Percentiles rank a stretch among this genome's conserved stretches.
These are phyloP conservation scores for Leptodactylus fuscus DNA, from an alignment of 2,113 vertebrate genomes.

Conservation along the genomic window DNA sequence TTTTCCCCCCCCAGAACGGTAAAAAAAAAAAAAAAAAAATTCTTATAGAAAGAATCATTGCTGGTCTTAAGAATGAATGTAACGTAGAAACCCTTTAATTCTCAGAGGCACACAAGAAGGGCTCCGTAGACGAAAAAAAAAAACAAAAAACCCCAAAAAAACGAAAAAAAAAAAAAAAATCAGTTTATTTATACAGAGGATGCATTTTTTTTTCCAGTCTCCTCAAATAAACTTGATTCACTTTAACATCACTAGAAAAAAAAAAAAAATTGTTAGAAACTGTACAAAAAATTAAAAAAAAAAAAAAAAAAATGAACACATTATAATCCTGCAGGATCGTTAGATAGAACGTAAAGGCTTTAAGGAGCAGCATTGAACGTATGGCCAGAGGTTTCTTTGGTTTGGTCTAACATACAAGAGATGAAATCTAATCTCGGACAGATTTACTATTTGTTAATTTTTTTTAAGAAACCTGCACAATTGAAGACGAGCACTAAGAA, in stretches of 20 bases:
- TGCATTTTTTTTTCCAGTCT: conserved; percentile 69
- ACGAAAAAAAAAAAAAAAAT: conserved; percentile 81
- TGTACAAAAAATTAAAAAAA: conserved; percentile 82
- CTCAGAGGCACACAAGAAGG: conserved; percentile 96
- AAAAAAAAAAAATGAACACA: conserved; percentile 79
- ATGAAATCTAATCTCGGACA: conserved; percentile 84
- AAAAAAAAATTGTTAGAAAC: conserved; percentile 89
- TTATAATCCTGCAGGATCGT: conserved; percentile 86
- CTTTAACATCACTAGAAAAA: conserved; percentile 86
- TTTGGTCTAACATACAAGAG: conserved; percentile 89
- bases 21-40: conserved; percentile 89
- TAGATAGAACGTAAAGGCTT: conserved; percentile 96
- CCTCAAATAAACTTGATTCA: conserved; percentile 89
- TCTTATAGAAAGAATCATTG: conserved; percentile 99
- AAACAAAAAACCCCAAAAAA: too few species aligned
- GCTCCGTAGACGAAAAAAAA: conserved; percentile 82
- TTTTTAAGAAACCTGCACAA: conserved; percentile 73
- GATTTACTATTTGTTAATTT: conserved; percentile 56
- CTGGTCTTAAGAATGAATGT: conserved; percentile 96
- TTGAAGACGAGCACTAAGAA: conserved; percentile 70
- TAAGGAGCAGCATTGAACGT: conserved; percentile 93
- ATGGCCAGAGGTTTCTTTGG: conserved; percentile 99
- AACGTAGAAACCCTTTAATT: conserved; percentile 97
- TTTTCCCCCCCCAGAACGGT: conserved; percentile 85
- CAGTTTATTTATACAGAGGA: conserved; percentile 78